phyloP scores from a whole-genome alignment of 2,113 vertebrate species.

The Pycnonotus jocosus region DNA sequence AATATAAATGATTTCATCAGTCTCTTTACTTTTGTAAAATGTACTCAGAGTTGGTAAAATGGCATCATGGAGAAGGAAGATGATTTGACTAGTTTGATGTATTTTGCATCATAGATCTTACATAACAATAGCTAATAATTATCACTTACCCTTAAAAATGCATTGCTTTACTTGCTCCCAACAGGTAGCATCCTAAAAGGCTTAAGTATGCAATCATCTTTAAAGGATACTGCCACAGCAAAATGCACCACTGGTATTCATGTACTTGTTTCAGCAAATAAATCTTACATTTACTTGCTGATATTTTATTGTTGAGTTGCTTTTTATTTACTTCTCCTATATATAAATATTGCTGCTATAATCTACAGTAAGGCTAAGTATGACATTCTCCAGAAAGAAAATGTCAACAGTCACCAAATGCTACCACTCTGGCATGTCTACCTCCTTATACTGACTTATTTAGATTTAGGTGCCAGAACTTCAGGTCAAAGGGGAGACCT shows the following conservation, averaged over 20 bases:
- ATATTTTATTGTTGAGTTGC: not conserved
- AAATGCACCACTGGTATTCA: not conserved
- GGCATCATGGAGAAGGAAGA: not conserved
- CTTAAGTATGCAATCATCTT: not conserved
- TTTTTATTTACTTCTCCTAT: not conserved
- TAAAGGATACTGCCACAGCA: not conserved
- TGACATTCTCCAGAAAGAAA: not conserved
- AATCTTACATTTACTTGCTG: not conserved
- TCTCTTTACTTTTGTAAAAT: not conserved
- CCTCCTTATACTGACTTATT: not conserved
- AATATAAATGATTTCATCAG: not conserved
- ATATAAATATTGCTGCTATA: not conserved
- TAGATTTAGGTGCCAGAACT: not conserved
- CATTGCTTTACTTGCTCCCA: not conserved
- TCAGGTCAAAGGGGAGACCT: not conserved
- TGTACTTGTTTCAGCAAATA: not conserved
- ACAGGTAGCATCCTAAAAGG: not conserved
- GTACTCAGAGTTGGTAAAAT: not conserved
- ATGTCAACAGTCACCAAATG: not conserved
- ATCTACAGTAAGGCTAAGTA: not conserved
- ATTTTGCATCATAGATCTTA: not conserved
- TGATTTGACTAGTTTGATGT: not conserved
- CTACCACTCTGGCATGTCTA: not conserved
- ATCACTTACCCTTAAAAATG: not conserved
- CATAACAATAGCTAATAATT: not conserved